Percentiles rank a stretch among this genome's conserved stretches.
These are phyloP conservation scores for Octomys mimax DNA, from an alignment of 2,797 vertebrate species.

Conservation along the genomic window DNA sequence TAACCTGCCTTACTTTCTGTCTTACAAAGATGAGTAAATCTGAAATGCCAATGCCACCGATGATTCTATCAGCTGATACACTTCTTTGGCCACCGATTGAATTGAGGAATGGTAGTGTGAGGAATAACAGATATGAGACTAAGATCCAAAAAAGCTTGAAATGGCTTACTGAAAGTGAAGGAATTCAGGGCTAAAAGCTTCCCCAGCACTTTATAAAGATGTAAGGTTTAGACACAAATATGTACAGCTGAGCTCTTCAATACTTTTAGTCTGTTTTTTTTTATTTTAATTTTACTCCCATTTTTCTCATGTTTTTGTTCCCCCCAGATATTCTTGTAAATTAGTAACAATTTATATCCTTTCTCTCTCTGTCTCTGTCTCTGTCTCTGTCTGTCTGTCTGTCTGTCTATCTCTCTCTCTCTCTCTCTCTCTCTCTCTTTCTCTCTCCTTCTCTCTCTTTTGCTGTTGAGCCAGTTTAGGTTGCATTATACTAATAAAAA, in stretches of 20 bases:
- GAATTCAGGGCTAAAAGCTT: not conserved
- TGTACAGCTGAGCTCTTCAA: not conserved
- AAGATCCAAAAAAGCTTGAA: not conserved
- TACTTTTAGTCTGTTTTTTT: not conserved
- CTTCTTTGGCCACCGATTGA: not conserved
- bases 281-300: not conserved
- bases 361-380: too few species aligned
- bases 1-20: not conserved
- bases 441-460: not conserved
- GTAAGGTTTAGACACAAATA: not conserved
- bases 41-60: not conserved
- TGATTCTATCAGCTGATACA: not conserved
- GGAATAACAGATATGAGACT: not conserved
- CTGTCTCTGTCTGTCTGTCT: too few species aligned
- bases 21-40: not conserved
- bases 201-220: not conserved
- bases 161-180: not conserved
- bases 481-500: constrained; percentile 1
- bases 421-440: too few species aligned
- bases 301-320: not conserved
- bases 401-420: too few species aligned
- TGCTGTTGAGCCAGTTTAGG: not conserved
- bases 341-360: not conserved
- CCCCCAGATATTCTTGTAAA: not conserved
- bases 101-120: not conserved